Percentiles rank a stretch among this genome's conserved stretches.
Conservation (phyloP, 2,113 vertebrate genomes). For the Nematolebias whitei region DNA sequence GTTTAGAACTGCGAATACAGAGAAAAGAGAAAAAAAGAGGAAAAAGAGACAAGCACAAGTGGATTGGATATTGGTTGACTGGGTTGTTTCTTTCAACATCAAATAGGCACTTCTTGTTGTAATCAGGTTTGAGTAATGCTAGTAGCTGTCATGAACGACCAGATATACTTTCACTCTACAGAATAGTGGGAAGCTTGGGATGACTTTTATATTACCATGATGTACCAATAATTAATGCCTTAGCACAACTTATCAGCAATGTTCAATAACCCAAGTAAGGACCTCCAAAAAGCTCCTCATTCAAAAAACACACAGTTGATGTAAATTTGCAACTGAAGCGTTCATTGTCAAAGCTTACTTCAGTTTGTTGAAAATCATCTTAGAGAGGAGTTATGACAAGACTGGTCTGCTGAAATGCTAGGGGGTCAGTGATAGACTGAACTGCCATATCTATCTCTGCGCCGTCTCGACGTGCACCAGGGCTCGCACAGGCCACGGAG, state of each 20-base stretch:
- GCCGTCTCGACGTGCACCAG: slow-evolving; percentile 49
- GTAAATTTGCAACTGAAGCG: slow-evolving; percentile 33
- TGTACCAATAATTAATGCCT: slow-evolving; percentile 16
- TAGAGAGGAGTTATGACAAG: slow-evolving; percentile 49
- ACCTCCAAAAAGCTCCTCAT: slow-evolving; percentile 50
- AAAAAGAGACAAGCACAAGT: slow-evolving; percentile 81
- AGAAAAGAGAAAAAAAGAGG: slow-evolving; percentile 78
- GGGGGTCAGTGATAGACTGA: slow-evolving; percentile 56
- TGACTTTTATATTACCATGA: slow-evolving; percentile 36
- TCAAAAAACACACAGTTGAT: slow-evolving; percentile 31
- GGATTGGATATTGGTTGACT: slow-evolving; percentile 77
- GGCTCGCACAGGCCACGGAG: slow-evolving; percentile 59
- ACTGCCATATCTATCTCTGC: slow-evolving; percentile 66
- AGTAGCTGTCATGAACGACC: slow-evolving; percentile 38
- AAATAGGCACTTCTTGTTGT: slow-evolving; percentile 71
- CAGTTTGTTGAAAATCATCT: slow-evolving; percentile 52
- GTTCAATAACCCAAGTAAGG: slow-evolving; percentile 24
- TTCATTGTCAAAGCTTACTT: slow-evolving; percentile 42
- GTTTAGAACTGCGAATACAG: slow-evolving; percentile 84
- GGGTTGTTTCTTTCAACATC: slow-evolving; percentile 61
- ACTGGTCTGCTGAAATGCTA: slow-evolving; percentile 52
- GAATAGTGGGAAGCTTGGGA: slow-evolving; percentile 48
- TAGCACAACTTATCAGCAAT: slow-evolving; percentile 9
- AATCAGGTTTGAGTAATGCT: slow-evolving; percentile 35
- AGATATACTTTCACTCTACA: slow-evolving; percentile 30